Conservation (phyloP, 2,113 vertebrate species). For the Cavia aperea region DNA sequence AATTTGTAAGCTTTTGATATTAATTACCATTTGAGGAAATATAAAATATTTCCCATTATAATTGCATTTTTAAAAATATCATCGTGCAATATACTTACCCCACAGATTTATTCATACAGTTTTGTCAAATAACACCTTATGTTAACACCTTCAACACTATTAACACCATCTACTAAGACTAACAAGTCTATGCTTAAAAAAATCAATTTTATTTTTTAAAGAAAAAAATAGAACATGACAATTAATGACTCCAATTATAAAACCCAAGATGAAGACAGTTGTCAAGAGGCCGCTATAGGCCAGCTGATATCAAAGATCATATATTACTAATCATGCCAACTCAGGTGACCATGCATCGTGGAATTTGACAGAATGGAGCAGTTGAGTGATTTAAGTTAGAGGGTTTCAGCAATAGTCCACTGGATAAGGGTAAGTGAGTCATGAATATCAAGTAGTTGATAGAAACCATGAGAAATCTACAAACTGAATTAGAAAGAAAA, state of each 20-base stretch:
- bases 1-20: background rate
- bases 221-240: background rate
- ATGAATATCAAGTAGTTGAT: background rate
- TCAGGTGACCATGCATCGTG: background rate
- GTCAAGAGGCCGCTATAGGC: background rate
- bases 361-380: background rate
- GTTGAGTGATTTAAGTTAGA: background rate
- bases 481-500: background rate
- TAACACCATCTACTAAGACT: background rate
- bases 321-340: background rate
- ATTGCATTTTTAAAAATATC: background rate
- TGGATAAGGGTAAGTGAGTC: background rate
- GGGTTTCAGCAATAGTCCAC: background rate
- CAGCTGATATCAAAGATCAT: background rate
- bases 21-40: conserved; percentile 1
- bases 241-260: background rate
- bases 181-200: background rate
- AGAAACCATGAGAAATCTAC: background rate
- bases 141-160: background rate
- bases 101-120: background rate
- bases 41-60: background rate
- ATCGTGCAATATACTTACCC: background rate
- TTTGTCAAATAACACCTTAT: background rate
- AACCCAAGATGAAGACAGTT: background rate
- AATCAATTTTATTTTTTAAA: background rate